Evolutionary conservation across 2,888 invertebrate species (phyloP).

Genomic region (Pristionchus fissidentatus): DNA sequence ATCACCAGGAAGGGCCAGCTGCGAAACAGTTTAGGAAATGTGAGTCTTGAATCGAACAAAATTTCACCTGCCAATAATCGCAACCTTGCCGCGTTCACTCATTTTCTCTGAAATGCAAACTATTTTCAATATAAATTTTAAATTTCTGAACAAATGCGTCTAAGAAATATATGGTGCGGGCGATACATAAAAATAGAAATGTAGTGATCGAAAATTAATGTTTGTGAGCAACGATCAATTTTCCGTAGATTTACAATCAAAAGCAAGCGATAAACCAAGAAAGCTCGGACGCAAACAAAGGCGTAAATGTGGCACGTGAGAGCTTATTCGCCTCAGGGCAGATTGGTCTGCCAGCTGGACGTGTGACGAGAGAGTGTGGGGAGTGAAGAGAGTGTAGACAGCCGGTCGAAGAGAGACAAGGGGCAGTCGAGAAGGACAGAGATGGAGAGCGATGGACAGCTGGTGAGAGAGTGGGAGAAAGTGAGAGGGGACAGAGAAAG

Average conservation of each 20-base stretch:
- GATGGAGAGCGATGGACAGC: background rate
- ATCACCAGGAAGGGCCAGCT: background rate
- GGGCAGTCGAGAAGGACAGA: background rate
- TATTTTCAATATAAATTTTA: too few relatives aligned
- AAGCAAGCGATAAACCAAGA: too few relatives aligned
- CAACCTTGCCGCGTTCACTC: conserved; percentile 54
- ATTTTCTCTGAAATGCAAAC: background rate
- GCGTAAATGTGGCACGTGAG: too few relatives aligned
- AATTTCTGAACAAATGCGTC: too few relatives aligned
- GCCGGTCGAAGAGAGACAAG: background rate
- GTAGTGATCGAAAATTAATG: too few relatives aligned
- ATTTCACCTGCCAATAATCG: conserved; percentile 62
- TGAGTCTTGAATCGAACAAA: background rate
- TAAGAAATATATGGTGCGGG: too few relatives aligned
- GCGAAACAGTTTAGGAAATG: background rate
- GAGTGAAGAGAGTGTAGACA: background rate
- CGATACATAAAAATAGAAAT: background rate
- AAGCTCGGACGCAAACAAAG: too few relatives aligned
- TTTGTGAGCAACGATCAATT: too few relatives aligned
- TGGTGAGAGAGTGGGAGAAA: background rate
- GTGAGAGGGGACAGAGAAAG: background rate
- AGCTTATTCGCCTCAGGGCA: background rate
- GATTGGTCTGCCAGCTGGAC: conserved; percentile 6
- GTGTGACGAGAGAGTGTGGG: background rate
- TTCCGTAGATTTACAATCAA: too few relatives aligned